These are phyloP conservation scores for Malurus leucopterus DNA, from an alignment of 2,797 vertebrate species.

Conservation along the genomic window DNA sequence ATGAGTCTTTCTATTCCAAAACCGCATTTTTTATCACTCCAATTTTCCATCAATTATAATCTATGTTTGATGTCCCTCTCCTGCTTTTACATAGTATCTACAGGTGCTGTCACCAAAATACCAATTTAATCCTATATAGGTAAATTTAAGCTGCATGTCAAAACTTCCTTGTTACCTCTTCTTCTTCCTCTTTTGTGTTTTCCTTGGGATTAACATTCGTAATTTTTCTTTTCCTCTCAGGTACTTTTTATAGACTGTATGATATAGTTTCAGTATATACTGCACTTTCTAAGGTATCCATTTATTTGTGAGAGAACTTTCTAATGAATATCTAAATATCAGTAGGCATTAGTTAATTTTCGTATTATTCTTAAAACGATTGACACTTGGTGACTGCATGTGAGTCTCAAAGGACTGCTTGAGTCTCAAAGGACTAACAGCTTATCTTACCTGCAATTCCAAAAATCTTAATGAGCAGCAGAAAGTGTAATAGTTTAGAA, in stretches of 20 bases:
- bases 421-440: background rate
- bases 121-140: background rate
- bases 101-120: background rate
- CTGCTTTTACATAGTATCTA: background rate
- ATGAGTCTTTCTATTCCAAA: background rate
- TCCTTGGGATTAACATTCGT: background rate
- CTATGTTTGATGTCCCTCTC: background rate
- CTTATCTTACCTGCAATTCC: background rate
- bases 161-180: background rate
- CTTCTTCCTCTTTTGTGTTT: background rate
- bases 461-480: background rate
- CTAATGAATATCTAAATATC: background rate
- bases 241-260: background rate
- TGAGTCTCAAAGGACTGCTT: too few species aligned
- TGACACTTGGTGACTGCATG: background rate
- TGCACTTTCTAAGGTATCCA: background rate
- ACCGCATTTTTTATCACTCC: background rate
- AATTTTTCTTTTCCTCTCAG: background rate
- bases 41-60: background rate
- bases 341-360: background rate
- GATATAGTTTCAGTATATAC: background rate
- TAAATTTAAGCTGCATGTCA: background rate
- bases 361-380: background rate
- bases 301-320: background rate
- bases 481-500: background rate